Base-by-base conservation (phyloP, 2,888 invertebrate species). In the Auanema freiburgensis region DNA sequence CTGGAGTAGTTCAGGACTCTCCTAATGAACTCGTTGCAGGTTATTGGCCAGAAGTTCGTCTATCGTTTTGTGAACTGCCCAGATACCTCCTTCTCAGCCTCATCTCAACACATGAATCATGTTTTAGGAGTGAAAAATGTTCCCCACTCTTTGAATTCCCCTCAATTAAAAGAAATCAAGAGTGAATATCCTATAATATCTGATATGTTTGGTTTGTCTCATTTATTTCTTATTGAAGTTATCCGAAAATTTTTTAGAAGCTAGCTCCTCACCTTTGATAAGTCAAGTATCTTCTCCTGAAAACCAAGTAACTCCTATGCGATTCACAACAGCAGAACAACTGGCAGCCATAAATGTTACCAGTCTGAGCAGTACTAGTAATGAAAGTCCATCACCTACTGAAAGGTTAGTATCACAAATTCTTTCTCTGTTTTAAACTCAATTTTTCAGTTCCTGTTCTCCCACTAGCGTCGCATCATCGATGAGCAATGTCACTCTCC, bases 41-140 rank as follows among this genome's bases (percentile, higher is more conserved):
- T 76, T 55, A 77, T 77, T 60, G 84, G 84, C 4, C 82, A 84
- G 66, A 84, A 84, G 72, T 84, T 84, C 63, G 84, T 84, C 46
- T 84, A 84, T 60, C 79, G 83, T 42, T 84, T 84, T 69, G 84
- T 84, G 16, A 55, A 57, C 16, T 63, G 61, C 41, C 69, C 72
- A 16, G 74, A 72, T 21, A 18, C 40, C 11, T 33, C 33, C 4
- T 33, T 33, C 8, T 33, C 33, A 21, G 24, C 16, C 21, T 46
- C 21, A 23, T 18, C 46, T 16, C 46, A 18, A 14, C 57, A n/a
- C 11, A 21, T 6, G 18, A 16, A 8, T 16, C 49, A 16, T 46
- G 21, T 46, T 16, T 11, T 16, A 11, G 49, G 49, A 46, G 21
- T 46, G 21, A 18, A 21, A 11, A 21, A 16, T 21, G 18, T 18